These are phyloP conservation scores for Turritopsis rubra DNA, from an alignment of 30 jellyfish, hydroid and myxozoan genomes.

Conservation along the genomic window DNA sequence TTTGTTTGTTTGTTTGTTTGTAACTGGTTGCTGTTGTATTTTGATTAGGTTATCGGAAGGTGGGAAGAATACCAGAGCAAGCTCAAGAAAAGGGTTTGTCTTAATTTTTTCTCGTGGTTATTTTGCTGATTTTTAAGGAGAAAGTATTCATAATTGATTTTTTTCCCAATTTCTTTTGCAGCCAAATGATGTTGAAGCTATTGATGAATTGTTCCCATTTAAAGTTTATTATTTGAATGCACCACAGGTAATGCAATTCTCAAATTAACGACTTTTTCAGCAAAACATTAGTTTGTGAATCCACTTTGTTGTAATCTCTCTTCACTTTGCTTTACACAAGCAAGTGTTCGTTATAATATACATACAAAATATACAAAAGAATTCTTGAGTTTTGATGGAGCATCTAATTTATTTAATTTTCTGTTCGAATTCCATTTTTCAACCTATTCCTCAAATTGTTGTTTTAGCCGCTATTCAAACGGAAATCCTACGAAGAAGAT, in stretches of 20 bases:
- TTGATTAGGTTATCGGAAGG: slow-evolving; percentile 72
- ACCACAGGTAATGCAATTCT: slow-evolving; percentile 93
- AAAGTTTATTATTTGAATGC: slow-evolving; percentile 72
- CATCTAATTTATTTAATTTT: no score
- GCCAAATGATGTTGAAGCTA: slow-evolving; percentile 54
- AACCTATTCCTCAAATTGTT: no score
- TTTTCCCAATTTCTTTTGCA: no score
- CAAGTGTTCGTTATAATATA: background rate
- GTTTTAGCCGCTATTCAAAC: slow-evolving; percentile 84
- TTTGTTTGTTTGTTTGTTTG: background rate
- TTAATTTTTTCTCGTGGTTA: background rate
- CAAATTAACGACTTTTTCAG: no score
- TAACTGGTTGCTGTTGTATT: background rate
- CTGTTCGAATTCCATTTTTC: no score
- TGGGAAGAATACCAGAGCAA: slow-evolving; percentile 93
- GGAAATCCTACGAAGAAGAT: slow-evolving; percentile 69
- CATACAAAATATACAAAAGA: no score
- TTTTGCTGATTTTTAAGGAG: background rate
- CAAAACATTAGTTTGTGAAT: background rate
- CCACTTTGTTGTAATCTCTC: no score
- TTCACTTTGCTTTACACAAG: background rate
- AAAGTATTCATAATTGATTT: background rate
- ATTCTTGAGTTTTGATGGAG: no score
- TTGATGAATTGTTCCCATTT: slow-evolving; percentile 81
- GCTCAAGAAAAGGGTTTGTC: slow-evolving; percentile 65